A percentile compares a stretch with the other conserved stretches of the same genome.
Conservation (phyloP, 2,113 vertebrate species). For the Corythornis vintsioides region DNA sequence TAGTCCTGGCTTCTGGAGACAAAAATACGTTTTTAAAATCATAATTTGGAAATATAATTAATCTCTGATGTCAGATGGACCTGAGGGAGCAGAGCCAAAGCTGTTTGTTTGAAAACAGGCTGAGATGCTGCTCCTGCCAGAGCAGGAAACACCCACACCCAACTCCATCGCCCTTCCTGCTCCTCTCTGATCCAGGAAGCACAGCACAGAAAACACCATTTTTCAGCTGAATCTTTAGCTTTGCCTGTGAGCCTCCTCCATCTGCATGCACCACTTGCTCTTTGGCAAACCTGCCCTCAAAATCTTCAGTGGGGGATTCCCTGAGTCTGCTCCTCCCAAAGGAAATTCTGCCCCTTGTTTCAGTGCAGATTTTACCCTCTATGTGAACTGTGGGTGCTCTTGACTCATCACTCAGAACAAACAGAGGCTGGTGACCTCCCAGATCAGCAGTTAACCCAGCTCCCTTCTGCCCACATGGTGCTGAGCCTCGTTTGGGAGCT, state of each 20-base stretch:
- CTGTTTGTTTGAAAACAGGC: not conserved
- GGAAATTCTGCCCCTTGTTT: not conserved
- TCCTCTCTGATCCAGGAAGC: not conserved
- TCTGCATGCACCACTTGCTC: not conserved
- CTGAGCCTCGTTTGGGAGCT: not conserved
- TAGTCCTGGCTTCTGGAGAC: not conserved
- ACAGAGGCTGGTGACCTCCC: not conserved
- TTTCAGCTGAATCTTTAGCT: not conserved
- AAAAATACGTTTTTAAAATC: not conserved
- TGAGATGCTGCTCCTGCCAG: not conserved
- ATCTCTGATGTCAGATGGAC: not conserved
- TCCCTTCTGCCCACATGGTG: not conserved
- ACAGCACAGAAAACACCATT: not conserved
- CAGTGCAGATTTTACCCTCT: not conserved
- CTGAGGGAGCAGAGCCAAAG: not conserved
- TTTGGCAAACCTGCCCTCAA: not conserved
- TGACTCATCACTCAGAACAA: not conserved
- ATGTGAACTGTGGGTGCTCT: not conserved
- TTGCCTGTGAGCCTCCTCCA: not conserved
- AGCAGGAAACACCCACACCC: not conserved
- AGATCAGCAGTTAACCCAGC: not conserved
- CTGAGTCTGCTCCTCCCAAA: not conserved
- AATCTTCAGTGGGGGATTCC: not conserved
- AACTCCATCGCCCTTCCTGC: not conserved
- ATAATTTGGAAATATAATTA: not conserved